These are phyloP conservation scores for Cepphus grylle DNA, from an alignment of 2,113 vertebrate species.

Conservation along the genomic window DNA sequence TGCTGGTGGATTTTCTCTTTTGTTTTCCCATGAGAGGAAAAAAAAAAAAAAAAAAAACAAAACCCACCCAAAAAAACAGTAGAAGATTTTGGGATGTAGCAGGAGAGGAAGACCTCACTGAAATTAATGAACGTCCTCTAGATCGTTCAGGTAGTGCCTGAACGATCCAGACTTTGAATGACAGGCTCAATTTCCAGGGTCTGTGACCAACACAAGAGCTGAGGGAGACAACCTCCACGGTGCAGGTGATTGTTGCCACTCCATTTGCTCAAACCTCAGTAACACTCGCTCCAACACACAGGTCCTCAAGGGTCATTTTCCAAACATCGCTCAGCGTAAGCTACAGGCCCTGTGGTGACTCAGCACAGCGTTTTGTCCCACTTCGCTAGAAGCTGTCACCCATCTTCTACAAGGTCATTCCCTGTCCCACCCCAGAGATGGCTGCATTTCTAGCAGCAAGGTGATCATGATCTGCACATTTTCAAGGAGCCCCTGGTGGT, in stretches of 20 bases:
- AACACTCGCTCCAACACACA: neutral
- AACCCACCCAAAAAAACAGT: neutral
- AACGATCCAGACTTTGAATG: neutral
- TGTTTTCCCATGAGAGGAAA: neutral
- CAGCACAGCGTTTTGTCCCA: neutral
- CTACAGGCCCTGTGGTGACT: neutral
- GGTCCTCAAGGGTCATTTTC: neutral
- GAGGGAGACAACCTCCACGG: neutral
- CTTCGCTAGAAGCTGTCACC: neutral
- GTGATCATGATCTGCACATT: neutral
- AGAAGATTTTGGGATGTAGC: neutral
- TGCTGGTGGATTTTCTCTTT: neutral
- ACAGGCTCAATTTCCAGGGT: neutral
- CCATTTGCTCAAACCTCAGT: neutral
- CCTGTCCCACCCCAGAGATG: neutral
- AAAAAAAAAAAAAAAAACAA: too few species aligned
- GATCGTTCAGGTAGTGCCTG: neutral
- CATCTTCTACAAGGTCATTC: neutral
- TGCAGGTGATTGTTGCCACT: neutral
- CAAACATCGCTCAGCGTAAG: neutral
- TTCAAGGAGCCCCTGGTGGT: neutral
- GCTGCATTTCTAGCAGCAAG: neutral
- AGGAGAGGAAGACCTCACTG: neutral
- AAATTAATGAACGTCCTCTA: neutral
- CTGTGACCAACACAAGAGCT: neutral